Conservation (phyloP, 2,113 vertebrate species). For the Neotoma lepida region DNA sequence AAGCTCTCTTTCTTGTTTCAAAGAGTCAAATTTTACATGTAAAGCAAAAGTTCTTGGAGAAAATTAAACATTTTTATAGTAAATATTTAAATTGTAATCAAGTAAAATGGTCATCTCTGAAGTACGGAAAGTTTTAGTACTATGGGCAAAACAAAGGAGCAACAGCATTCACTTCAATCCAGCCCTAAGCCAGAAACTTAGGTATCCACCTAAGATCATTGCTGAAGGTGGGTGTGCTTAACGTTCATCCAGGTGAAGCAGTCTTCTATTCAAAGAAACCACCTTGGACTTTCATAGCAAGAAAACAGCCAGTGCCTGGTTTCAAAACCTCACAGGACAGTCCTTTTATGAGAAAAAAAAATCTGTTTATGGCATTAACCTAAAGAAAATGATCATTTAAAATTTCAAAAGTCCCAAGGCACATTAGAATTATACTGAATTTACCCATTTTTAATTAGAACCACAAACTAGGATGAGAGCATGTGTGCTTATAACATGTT, state of each 20-base stretch:
- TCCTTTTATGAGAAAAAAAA: not conserved
- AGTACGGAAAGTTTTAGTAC: not conserved
- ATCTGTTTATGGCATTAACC: not conserved
- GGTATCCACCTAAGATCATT: not conserved
- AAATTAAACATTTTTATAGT: not conserved
- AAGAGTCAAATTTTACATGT: not conserved
- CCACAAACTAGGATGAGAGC: not conserved
- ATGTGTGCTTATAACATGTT: not conserved
- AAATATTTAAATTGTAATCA: not conserved
- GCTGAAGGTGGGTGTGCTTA: not conserved
- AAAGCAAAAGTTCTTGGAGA: not conserved
- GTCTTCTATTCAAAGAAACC: not conserved
- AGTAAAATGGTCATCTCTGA: not conserved
- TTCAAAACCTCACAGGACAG: not conserved
- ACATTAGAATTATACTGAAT: not conserved
- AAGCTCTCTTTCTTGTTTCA: not conserved
- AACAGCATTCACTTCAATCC: not conserved
- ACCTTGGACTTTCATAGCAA: not conserved
- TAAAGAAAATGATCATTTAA: not conserved
- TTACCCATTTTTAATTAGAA: not conserved
- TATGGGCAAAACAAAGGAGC: not conserved
- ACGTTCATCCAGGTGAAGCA: not conserved
- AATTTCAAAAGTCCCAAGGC: not conserved
- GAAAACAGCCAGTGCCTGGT: not conserved
- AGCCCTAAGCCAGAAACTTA: not conserved